Evolutionary conservation across 2,888 invertebrate species (phyloP), one percentile per base, ranked within the genome.

Genomic region (Abscondita cerata): DNA sequence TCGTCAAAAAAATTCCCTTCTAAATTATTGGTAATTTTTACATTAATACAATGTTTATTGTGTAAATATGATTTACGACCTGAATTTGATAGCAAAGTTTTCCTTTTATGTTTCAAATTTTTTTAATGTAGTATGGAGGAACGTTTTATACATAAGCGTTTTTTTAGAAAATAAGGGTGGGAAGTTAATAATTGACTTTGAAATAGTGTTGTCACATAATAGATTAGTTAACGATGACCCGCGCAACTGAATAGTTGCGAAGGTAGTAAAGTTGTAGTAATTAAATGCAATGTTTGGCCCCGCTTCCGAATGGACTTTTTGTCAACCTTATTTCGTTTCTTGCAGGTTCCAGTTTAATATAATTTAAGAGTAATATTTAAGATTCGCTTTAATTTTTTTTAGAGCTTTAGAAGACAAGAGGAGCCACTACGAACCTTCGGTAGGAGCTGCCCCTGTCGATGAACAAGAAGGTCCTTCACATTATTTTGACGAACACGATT

Each of bases 401-500:
- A 90, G 90, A 81, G 89, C 87, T 47, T 87, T 88, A 65, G 89
- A 86, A 69, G 86, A 86, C 52, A 81, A 83, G 63, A 83, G 83
- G 59, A 84, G 83, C 70, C 83, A 83, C 69, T 83, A 83, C 75
- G 87, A 87, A 69, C 85, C 89, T 0, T 89, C 87, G 70, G 80
- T 87, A 74, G 80, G 77, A 8, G 81, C 81, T 11, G 82, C 9
- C 1, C 18, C 80, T n/a, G 72, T 77, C 60, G 89, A 89, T 59
- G 84, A 81, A 70, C 85, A 80, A 36, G 80, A 81, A 59, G 72
- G 74, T 46, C 85, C 85, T 64, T 83, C 84, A 33, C 82, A 34
- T 1, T 25, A 47, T 25, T 19, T 90, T 48, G 90, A 91, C 51
- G 87, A 90, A 59, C 89, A 90, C 78, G 89, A 93, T 68, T 86